A percentile compares a stretch with the other conserved stretches of the same genome.
These are phyloP conservation scores for Corella eumyota DNA, from an alignment of 23 tunicate genomes.

Conservation along the genomic window DNA sequence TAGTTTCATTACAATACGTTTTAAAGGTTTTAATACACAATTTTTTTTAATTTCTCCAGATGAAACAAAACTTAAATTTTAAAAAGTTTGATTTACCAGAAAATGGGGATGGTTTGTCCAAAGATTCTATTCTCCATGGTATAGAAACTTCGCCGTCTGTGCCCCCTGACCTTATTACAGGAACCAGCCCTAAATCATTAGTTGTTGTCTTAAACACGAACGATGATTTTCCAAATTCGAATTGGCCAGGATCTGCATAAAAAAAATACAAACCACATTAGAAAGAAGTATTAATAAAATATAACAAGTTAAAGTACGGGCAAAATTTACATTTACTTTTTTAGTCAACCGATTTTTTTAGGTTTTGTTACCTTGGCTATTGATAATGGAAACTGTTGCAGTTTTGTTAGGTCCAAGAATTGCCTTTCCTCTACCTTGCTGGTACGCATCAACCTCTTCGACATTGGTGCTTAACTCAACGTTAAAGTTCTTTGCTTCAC, in stretches of 20 bases:
- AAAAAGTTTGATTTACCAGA: conserved; percentile 69
- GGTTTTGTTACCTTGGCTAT: conserved; percentile 76
- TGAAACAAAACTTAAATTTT: too few relatives aligned
- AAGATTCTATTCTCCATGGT: conserved; percentile 74
- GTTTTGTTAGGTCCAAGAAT: conserved; percentile 35
- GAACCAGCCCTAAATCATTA: conserved; percentile 33
- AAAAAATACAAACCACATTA: neutral
- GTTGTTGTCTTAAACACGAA: conserved; percentile 52
- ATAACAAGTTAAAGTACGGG: too few relatives aligned
- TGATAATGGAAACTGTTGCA: conserved; percentile 66
- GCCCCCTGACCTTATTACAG: conserved; percentile 87
- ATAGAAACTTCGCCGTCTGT: conserved; percentile 77
- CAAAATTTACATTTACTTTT: too few relatives aligned
- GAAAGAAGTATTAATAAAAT: too few relatives aligned
- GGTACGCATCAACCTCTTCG: neutral
- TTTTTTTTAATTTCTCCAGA: neutral
- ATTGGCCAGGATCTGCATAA: conserved; percentile 71
- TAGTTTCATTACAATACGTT: neutral
- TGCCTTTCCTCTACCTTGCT: conserved; percentile 23
- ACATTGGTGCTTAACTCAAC: conserved; percentile 27
- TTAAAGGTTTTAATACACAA: neutral
- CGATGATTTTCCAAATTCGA: conserved; percentile 96
- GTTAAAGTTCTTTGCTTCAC: conserved; percentile 47
- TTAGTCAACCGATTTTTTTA: too few relatives aligned
- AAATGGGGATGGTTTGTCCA: conserved; percentile 69